Conservation (phyloP, 1,140 invertebrate genomes). For the Leptinotarsa defecta region DNA sequence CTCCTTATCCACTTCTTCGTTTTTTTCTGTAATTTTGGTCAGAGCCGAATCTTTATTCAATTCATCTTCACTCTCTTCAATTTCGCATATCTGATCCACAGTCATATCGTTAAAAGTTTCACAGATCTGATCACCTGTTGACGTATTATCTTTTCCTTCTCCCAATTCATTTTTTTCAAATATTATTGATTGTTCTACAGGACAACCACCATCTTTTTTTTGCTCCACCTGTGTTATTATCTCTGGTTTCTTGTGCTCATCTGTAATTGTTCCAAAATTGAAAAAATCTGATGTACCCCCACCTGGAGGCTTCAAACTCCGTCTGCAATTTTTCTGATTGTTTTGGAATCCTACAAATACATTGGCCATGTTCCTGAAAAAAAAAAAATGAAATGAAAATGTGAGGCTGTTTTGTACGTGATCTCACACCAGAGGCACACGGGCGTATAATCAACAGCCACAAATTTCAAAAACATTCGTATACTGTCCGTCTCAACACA, state of each 20-base stretch:
- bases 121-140: not conserved
- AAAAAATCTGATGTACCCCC: not conserved
- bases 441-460: too few relatives aligned
- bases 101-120: not conserved
- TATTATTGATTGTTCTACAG: not conserved
- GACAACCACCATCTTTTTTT: not conserved
- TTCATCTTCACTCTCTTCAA: too few relatives aligned
- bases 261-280: not conserved
- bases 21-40: too few relatives aligned
- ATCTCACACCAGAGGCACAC: too few relatives aligned
- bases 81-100: not conserved
- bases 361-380: not conserved
- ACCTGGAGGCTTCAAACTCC: slow-evolving; percentile 6
- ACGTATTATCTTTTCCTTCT: not conserved
- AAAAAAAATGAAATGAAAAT: not conserved
- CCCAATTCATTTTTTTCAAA: not conserved
- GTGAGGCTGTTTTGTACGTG: too few relatives aligned
- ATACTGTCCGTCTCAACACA: too few relatives aligned
- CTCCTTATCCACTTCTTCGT: too few relatives aligned
- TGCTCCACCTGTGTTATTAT: not conserved
- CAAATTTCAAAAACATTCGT: too few relatives aligned
- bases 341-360: slow-evolving; percentile 3
- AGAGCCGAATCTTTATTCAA: too few relatives aligned
- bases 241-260: not conserved
- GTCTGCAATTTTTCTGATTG: not conserved